These are phyloP conservation scores for Corythornis madagascariensis DNA, from an alignment of 2,113 vertebrate genomes.

Conservation along the genomic window DNA sequence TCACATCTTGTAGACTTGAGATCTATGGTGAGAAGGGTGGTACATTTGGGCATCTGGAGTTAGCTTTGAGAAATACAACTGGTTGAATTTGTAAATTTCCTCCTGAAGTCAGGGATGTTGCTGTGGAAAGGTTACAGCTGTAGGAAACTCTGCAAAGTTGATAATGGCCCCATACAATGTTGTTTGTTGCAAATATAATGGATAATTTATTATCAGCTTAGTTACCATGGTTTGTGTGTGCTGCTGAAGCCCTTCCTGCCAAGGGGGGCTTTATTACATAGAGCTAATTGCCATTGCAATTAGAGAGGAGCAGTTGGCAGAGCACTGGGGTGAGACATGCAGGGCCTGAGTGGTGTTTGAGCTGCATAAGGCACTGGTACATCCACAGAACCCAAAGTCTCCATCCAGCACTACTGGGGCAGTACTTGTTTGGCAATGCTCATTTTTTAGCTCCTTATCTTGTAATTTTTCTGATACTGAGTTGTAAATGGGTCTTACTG, in stretches of 20 bases:
- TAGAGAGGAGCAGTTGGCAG: not conserved
- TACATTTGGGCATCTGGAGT: not conserved
- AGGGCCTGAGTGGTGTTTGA: not conserved
- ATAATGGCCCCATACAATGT: not conserved
- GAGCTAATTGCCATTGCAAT: not conserved
- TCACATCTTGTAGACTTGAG: not conserved
- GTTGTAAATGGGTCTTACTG: not conserved
- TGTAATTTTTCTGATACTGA: not conserved
- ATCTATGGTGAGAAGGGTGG: not conserved
- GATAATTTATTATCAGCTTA: not conserved
- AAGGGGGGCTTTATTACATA: not conserved
- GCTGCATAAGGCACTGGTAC: not conserved
- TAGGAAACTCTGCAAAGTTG: not conserved
- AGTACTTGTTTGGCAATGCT: not conserved
- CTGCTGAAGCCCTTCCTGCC: not conserved
- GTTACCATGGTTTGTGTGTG: not conserved
- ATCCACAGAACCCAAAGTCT: not conserved
- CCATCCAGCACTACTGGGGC: fast-evolving
- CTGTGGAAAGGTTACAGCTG: not conserved
- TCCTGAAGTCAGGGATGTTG: not conserved
- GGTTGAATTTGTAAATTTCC: not conserved
- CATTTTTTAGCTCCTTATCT: not conserved
- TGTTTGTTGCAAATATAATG: not conserved
- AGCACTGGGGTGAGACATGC: not conserved
- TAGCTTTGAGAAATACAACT: not conserved